Conservation (phyloP, 2,113 vertebrate species). For the Puntigrus tetrazona region DNA sequence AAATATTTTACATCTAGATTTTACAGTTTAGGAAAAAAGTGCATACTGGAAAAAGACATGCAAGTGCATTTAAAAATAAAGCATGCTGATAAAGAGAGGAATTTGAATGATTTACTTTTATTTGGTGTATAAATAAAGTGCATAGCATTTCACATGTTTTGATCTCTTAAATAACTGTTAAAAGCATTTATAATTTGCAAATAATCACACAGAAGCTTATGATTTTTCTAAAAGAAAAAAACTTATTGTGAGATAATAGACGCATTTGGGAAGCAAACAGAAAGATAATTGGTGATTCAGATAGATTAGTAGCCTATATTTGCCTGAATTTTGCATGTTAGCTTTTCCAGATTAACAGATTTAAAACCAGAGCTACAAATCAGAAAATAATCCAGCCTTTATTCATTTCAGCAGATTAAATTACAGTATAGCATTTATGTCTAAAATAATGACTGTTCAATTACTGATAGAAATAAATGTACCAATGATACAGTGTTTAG, state of each 20-base stretch:
- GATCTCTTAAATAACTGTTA: background rate
- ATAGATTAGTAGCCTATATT: background rate
- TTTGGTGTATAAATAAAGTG: background rate
- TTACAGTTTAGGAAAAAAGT: background rate
- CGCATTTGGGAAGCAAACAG: background rate
- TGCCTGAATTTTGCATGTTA: background rate
- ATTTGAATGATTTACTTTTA: background rate
- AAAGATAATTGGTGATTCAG: background rate
- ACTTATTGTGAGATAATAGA: background rate
- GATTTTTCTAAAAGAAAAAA: background rate
- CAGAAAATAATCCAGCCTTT: background rate
- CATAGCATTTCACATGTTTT: background rate
- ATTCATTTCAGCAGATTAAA: background rate
- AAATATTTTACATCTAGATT: background rate
- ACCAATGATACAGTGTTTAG: background rate
- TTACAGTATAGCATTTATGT: background rate
- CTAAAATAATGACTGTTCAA: background rate
- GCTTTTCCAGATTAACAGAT: background rate
- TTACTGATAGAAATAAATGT: background rate
- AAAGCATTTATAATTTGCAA: background rate
- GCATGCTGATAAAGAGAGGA: background rate
- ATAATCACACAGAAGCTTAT: background rate
- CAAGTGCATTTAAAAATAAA: slow-evolving; percentile 1
- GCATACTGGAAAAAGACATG: background rate
- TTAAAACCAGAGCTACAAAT: background rate